Base-by-base conservation (phyloP, 2,797 vertebrate species). In the Danio albolineatus region DNA sequence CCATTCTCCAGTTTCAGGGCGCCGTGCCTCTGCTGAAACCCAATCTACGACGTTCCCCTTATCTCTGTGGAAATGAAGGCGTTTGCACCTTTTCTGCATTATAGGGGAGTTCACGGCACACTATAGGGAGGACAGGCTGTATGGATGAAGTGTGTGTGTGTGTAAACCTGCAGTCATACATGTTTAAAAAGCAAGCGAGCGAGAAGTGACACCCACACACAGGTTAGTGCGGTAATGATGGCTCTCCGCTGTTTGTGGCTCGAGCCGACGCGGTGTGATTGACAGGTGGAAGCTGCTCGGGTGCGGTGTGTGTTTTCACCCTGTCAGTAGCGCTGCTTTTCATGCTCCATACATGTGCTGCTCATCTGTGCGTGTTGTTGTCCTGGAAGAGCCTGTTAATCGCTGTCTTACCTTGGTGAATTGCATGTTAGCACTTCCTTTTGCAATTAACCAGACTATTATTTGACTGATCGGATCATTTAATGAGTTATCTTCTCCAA, bases 41-140 rank as follows among this genome's bases (percentile, higher is more conserved):
- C 86, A 91, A 90, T 87, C 89, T 54, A 76, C 90, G 91, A 92
- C 90, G 87, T 89, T 88, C 92, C 89, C 28, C 90, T 91, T 90
- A 91, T 93, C 93, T 94, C 85, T 88, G 88, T 92, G 90, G 88
- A 94, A 93, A 92, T 90, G 88, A 92, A 91, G 90, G 78, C 87
- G 86, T 89, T 88, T 90, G 89, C 57, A 48, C 21, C 28, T 62
- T 72, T 41, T 14, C 10, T 28, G 41, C 46, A 21, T 44, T 74
- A 48, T 54, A 90, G 89, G 87, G 90, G 12, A 53, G 49, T 65
- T 76, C 60, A 54, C 73, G 88, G 88, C 88, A 88, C 89, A 89
- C 89, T 90, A 92, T 91, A 91, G 92, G 92, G 89, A 41, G 9
- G 17, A 38, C 46, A 53, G 66, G 9, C 43, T 51, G 41, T 69